These are phyloP conservation scores for Polyergus mexicanus DNA, from an alignment of 1,140 invertebrate species.

Conservation along the genomic window DNA sequence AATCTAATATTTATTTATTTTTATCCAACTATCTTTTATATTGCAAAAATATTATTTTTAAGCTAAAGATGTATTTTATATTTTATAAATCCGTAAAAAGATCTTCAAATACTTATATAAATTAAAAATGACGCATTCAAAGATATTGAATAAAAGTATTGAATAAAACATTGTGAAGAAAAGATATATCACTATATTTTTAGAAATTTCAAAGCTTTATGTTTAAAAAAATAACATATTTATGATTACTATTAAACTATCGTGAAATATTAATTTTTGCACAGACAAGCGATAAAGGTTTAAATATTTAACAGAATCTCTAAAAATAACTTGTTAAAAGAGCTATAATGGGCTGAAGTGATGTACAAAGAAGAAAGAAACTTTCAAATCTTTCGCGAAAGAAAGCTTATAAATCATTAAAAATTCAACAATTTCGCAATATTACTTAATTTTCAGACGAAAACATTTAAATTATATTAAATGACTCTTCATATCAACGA, in stretches of 20 bases:
- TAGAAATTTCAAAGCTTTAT: slow-evolving; percentile 6
- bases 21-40: background rate
- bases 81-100: background rate
- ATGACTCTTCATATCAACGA: background rate
- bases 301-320: slow-evolving; percentile 42
- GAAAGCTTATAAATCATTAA: slow-evolving; percentile 30
- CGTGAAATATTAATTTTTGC: slow-evolving; percentile 56
- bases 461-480: background rate
- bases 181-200: slow-evolving; percentile 35
- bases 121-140: background rate
- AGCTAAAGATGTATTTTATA: background rate
- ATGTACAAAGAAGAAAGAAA: background rate
- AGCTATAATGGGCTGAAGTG: background rate
- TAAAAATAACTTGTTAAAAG: slow-evolving; percentile 29
- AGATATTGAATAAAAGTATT: background rate
- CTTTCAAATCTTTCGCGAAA: slow-evolving; percentile 30
- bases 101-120: background rate
- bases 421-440: background rate
- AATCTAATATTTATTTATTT: background rate
- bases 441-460: background rate
- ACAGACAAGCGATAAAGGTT: slow-evolving; percentile 46
- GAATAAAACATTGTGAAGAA: background rate
- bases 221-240: slow-evolving; percentile 57
- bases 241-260: slow-evolving; percentile 39
- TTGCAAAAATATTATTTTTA: slow-evolving; percentile 7